These are phyloP conservation scores for Cinara cedri DNA, from an alignment of 2,888 invertebrate species.

Conservation along the genomic window DNA sequence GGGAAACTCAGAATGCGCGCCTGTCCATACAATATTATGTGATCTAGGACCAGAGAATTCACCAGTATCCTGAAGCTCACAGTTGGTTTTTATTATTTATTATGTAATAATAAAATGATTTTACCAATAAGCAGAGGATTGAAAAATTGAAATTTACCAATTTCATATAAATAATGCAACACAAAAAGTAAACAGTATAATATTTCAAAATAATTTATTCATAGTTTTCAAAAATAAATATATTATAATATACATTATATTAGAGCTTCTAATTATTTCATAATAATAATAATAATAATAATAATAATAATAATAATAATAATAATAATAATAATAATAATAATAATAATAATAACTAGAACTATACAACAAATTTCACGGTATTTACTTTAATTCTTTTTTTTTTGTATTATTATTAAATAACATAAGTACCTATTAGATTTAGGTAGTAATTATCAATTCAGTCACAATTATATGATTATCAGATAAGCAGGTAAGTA, in stretches of 20 bases:
- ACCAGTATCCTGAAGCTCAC: no score
- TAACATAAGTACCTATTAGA: no score
- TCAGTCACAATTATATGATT: no score
- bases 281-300: background rate
- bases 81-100: no score
- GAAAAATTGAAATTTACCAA: background rate
- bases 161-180: background rate
- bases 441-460: no score
- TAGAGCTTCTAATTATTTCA: background rate
- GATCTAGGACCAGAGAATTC: no score
- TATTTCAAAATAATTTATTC: conserved; percentile 38
- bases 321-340: background rate
- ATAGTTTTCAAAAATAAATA: conserved; percentile 24
- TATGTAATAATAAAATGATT: no score
- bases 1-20: no score
- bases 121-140: no score
- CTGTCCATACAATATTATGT: no score
- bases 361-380: background rate
- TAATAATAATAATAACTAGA: background rate
- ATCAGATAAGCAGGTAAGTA: no score
- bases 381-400: background rate
- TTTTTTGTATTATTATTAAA: no score
- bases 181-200: conserved; percentile 3
- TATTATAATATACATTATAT: conserved; percentile 14
- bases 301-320: conserved; percentile 4